Percentiles rank a stretch among this genome's conserved stretches.
Evolutionary conservation across 2,113 vertebrate genomes (phyloP).

Genomic region (Andinoacara biseriatus): DNA sequence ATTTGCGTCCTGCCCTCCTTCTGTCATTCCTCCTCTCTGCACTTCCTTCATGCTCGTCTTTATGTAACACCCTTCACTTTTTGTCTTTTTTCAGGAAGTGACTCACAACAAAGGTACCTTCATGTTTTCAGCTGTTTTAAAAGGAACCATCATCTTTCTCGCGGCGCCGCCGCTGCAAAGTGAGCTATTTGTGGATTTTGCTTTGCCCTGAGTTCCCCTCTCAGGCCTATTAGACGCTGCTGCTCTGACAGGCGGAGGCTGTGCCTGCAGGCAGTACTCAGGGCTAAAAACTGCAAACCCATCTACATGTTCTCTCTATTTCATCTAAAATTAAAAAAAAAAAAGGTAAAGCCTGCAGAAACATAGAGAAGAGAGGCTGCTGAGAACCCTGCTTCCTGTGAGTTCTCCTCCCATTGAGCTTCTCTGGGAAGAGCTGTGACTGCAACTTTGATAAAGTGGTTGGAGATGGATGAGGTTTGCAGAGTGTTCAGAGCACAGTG

Average conservation of each 20-base stretch:
- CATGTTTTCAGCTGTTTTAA: background rate
- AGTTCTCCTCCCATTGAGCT: background rate
- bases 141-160: background rate
- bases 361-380: background rate
- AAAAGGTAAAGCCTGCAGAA: background rate
- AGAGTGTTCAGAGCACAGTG: background rate
- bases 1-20: background rate
- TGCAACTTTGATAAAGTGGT: background rate
- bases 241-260: background rate
- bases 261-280: background rate
- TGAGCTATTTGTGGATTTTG: background rate
- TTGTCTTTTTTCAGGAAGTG: background rate
- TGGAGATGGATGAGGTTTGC: background rate
- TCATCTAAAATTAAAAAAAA: too few relatives aligned
- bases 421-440: background rate
- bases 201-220: background rate
- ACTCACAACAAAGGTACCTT: background rate
- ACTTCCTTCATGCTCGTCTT: background rate
- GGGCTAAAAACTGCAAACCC: fast-evolving
- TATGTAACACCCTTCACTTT: background rate
- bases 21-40: background rate
- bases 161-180: background rate
- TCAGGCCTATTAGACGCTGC: background rate
- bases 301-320: background rate
- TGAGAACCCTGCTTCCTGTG: background rate